Evolutionary conservation across 2,113 vertebrate genomes (phyloP), one percentile per base, ranked within the genome.

Genomic region (Oryzias melastigma): DNA sequence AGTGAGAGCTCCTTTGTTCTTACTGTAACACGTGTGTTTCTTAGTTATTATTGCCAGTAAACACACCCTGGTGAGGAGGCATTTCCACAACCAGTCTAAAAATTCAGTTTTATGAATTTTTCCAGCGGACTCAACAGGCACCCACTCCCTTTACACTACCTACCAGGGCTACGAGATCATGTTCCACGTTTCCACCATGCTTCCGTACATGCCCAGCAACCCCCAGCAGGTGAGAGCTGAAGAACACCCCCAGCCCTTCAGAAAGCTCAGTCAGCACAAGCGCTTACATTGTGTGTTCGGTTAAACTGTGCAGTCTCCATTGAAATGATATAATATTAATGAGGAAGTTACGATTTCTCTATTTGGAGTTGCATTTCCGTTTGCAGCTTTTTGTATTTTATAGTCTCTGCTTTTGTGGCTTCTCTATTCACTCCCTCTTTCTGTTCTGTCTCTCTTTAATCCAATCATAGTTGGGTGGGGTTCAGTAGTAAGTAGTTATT

Each of bases 101-200:
- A 35, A 8, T 3, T 35, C 12, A 3, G 12, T 35, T 35, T 35
- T 35, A 35, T 35, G 35, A 35, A 35, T 6, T 5, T 18, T 50
- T 19, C 63, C 64, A 98, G 96, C 95, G 0, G 96, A 96, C 68
- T 98, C 96, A 5, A 98, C 95, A 0, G 96, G 96, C 25, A 96
- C 94, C 18, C 95, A 96, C 84, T 98, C 96, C 14, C 91, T 98
- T 27, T 97, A 98, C 87, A 98, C 96, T 1, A 91, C 89, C 16
- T 98, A 95, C 89, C 95, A 96, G 84, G 94, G 93, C 83, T 98
- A 97, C 0, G 96, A 98, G 87, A 92, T 98, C 89, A 98, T 98
- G 96, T 98, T 98, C 91, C 96, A 98, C 0, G 94, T 98, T 16
- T 96, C 95, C 71, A 98, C 96, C 44, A 94, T 98, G 93, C 93